A percentile compares a stretch with the other conserved stretches of the same genome.
phyloP scores from a whole-genome alignment of 2,797 vertebrate genomes.

The Pantherophis vulpinus region DNA sequence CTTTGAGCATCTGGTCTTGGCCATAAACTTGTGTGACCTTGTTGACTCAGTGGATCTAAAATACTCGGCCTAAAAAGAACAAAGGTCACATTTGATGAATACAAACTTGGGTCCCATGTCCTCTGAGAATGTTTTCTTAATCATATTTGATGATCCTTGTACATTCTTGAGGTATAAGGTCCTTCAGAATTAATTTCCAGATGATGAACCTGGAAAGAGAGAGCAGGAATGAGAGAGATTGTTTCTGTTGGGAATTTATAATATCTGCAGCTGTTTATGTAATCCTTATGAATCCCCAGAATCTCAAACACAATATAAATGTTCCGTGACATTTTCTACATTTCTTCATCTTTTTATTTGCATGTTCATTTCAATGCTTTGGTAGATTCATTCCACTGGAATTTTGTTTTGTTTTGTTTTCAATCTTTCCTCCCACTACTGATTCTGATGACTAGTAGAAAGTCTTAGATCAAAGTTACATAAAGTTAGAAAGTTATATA shows the following conservation, averaged over 20 bases:
- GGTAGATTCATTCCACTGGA: neutral
- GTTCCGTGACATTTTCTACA: neutral
- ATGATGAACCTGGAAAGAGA: neutral
- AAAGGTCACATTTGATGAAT: neutral
- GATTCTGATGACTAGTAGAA: neutral
- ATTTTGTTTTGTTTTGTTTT: neutral
- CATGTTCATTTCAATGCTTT: neutral
- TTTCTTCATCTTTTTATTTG: neutral
- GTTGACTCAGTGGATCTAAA: neutral
- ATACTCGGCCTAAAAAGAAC: neutral
- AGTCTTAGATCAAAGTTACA: neutral
- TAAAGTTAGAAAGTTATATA: slow-evolving; percentile 18
- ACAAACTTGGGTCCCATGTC: neutral
- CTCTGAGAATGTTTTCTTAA: neutral
- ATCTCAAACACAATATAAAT: neutral
- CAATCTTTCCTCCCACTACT: neutral
- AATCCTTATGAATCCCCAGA: neutral
- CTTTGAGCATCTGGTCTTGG: neutral
- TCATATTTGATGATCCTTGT: neutral
- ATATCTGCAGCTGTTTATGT: neutral
- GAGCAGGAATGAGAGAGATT: neutral
- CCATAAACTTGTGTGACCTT: neutral
- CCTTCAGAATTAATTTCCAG: neutral
- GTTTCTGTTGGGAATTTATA: neutral
- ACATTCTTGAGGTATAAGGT: neutral